Evolutionary conservation across 2,888 invertebrate species (phyloP).

Genomic region (Leptura quadrifasciata): DNA sequence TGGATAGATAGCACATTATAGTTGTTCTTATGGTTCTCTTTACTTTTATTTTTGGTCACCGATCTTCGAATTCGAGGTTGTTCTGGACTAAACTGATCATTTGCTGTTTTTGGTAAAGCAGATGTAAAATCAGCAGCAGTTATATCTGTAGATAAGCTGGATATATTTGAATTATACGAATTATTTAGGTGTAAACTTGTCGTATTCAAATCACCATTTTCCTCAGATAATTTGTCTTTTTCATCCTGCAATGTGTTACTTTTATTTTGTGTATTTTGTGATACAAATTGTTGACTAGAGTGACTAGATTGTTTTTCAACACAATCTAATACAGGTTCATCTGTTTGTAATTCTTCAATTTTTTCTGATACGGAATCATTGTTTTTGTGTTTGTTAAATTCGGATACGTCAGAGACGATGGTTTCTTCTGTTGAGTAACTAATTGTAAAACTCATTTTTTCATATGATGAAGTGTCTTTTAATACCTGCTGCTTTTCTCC

Average conservation of each 20-base stretch:
- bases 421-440: slow-evolving; percentile 49
- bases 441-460: slow-evolving; percentile 47
- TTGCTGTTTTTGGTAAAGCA: not conserved
- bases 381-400: not conserved
- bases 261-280: not conserved
- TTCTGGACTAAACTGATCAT: not conserved
- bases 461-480: slow-evolving; percentile 25
- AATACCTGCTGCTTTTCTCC: not conserved
- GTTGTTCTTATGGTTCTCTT: slow-evolving; percentile 2
- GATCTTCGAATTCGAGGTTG: not conserved
- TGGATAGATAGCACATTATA: slow-evolving; percentile 25
- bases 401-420: slow-evolving; percentile 8
- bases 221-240: slow-evolving; percentile 14
- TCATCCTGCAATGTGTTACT: not conserved
- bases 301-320: not conserved
- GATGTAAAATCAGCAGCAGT: not conserved
- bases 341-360: not conserved
- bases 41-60: not conserved
- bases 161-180: not conserved
- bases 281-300: not conserved
- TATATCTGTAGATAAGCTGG: not conserved
- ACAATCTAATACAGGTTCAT: not conserved
- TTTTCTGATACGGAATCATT: not conserved
- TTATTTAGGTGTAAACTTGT: not conserved
- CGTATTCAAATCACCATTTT: not conserved